Base-by-base conservation (phyloP, 2,888 invertebrate species). In the Polietes domitor region DNA sequence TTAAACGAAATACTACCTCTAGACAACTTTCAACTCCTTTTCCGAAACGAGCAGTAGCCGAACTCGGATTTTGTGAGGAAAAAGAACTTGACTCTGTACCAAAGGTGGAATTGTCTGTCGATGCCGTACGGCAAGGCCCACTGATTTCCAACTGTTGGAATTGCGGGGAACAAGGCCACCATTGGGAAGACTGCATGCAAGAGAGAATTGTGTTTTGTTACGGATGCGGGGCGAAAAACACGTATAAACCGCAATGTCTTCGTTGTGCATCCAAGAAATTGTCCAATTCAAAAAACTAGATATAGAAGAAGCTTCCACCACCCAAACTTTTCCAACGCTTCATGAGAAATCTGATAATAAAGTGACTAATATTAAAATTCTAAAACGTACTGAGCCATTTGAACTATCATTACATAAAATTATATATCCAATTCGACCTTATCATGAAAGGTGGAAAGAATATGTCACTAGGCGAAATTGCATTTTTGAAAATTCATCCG, bases 171-270 rank as follows among this genome's bases (percentile, higher is more conserved):
- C 0, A 9, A 9, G 73, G 55, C 9, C 73, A 73, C n/a, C n/a
- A 2, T n/a, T 73, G 58, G n/a, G n/a, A n/a, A n/a, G n/a, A n/a
- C n/a, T n/a, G n/a, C n/a, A n/a, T n/a, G n/a, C n/a, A n/a, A n/a
- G n/a, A n/a, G n/a, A n/a, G n/a, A n/a, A n/a, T n/a, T n/a, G n/a
- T n/a, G n/a, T n/a, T n/a, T n/a, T n/a, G n/a, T n/a, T n/a, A n/a
- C n/a, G n/a, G n/a, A n/a, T n/a, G n/a, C n/a, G n/a, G n/a, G n/a
- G n/a, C n/a, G n/a, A n/a, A n/a, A n/a, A n/a, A n/a, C n/a, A n/a
- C n/a, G n/a, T n/a, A n/a, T n/a, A n/a, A n/a, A n/a, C 75, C 75
- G 0, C 75, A 75, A 28, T 75, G 75, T n/a, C 5, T 12, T 12
- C 63, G 24, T 41, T 71, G 71, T 71, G 12, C 17, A 3, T 7